These are phyloP conservation scores for Diplodus puntazzo DNA, from an alignment of 2,797 vertebrate genomes.

Conservation along the genomic window DNA sequence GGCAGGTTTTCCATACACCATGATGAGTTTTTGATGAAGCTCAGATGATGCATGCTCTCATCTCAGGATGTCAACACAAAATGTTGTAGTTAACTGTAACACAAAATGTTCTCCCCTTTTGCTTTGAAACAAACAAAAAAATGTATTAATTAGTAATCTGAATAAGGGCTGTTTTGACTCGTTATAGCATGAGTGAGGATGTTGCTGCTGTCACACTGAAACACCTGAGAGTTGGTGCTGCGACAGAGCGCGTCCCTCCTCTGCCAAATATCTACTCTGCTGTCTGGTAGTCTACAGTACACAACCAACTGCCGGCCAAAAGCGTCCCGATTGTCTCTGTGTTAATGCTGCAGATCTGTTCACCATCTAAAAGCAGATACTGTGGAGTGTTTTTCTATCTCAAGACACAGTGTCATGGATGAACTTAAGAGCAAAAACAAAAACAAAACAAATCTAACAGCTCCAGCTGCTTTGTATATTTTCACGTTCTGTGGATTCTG, in stretches of 20 bases:
- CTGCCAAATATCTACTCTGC: constrained; percentile 45
- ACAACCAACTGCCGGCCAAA: constrained; percentile 53
- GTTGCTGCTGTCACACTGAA: constrained; percentile 32
- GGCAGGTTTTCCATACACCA: constrained; percentile 16
- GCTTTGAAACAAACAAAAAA: constrained; percentile 39
- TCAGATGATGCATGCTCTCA: constrained; percentile 76
- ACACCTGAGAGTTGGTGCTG: constrained; percentile 46
- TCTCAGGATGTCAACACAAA: constrained; percentile 72
- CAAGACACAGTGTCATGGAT: constrained; percentile 31
- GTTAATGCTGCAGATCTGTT: constrained; percentile 50
- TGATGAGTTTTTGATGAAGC: constrained; percentile 63
- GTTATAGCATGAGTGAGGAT: constrained; percentile 67
- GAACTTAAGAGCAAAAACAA: constrained; percentile 35
- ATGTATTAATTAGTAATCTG: constrained; percentile 50
- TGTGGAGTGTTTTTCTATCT: constrained; percentile 46
- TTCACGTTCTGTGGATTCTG: constrained; percentile 37
- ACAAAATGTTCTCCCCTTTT: constrained; percentile 28
- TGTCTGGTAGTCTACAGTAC: constrained; percentile 37
- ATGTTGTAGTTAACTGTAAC: constrained; percentile 57
- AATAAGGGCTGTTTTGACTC: constrained; percentile 80
- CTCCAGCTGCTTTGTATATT: constrained; percentile 54
- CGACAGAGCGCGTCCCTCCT: constrained; percentile 16
- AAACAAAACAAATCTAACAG: background rate
- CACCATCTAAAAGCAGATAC: constrained; percentile 35
- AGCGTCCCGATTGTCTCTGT: constrained; percentile 44